Evolutionary conservation across 2,113 vertebrate species (phyloP), one percentile per base, ranked within the genome.

Genomic region (Chrysochloris asiatica): DNA sequence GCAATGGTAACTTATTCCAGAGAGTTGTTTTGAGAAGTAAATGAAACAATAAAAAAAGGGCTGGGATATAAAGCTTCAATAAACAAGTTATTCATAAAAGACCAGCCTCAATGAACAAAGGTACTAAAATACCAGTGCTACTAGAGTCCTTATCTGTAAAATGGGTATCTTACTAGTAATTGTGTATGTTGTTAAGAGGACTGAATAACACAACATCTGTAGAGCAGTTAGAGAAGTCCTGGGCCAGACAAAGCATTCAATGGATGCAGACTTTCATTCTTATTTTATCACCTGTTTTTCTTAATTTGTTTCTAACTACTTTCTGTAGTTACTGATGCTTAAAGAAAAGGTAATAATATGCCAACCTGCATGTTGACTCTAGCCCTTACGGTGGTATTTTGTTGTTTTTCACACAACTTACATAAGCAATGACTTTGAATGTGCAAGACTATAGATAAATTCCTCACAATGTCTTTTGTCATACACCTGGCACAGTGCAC

Each of bases 41-140:
- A 78, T 22, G 4, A 65, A 67, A 61, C 41, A 67, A 80, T n/a
- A n/a, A n/a, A n/a, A n/a, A n/a, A n/a, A n/a, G n/a, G n/a, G n/a
- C n/a, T n/a, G n/a, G n/a, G n/a, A n/a, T n/a, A n/a, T 22, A 83
- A 69, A 17, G 0, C 8, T 79, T 83, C 48, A 93, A 47, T 30
- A 72, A 80, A 86, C 19, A 28, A 41, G 17, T 88, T 80, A 54
- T 73, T 78, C 87, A 88, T 69, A 73, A 63, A 47, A 79, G 24
- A 63, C 4, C 4, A 38, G 45, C 0, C 4, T 83, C 50, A 36
- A 3, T 63, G 36, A 85, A 47, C 56, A 21, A 85, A 90, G 92
- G 54, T 6, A 3, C 67, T 12, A 6, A 56, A 21, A 56, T 8
- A 9, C 45, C 67, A 22, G n/a, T 73, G 81, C 87, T 80, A 41